These are phyloP conservation scores for Drosophila subquinaria DNA, from an alignment of 2,888 invertebrate genomes.

Conservation along the genomic window DNA sequence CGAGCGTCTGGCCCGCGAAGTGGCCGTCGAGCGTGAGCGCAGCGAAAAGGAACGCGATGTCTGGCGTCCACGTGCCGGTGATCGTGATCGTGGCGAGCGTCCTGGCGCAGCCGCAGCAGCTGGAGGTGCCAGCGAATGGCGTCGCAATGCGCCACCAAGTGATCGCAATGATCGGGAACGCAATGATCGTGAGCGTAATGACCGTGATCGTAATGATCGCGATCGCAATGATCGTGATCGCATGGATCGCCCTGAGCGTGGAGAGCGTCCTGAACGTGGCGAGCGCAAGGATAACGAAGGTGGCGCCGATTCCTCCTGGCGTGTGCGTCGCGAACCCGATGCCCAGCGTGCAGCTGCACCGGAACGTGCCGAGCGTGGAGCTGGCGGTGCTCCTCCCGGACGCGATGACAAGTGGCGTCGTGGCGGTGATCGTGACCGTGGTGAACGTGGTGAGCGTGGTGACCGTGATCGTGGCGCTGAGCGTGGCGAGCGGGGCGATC, in stretches of 20 bases:
- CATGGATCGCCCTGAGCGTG: conserved; percentile 19
- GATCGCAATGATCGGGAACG: conserved; percentile 69
- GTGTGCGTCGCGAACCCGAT: conserved; percentile 79
- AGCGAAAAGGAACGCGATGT: conserved; percentile 81
- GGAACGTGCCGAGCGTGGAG: conserved; percentile 46
- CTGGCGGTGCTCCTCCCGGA: conserved; percentile 48
- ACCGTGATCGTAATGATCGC: background rate
- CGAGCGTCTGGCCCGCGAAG: conserved; percentile 83
- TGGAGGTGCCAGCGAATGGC: conserved; percentile 71
- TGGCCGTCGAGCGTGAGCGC: conserved; percentile 82
- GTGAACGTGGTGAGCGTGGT: conserved; percentile 55
- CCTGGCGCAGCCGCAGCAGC: conserved; percentile 50
- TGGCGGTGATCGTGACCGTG: conserved; percentile 51
- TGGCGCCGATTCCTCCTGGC: conserved; percentile 77
- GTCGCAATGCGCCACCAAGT: conserved; percentile 62
- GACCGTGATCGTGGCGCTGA: conserved; percentile 64
- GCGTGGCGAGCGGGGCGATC: conserved; percentile 55
- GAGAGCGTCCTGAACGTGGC: conserved; percentile 16
- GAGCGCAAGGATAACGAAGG: conserved; percentile 67
- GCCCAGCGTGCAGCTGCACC: conserved; percentile 53
- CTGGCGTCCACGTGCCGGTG: conserved; percentile 77
- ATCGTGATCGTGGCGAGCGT: conserved; percentile 60
- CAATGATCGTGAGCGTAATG: conserved; percentile 31
- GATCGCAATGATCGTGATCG: conserved; percentile 27
- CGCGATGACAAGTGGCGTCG: conserved; percentile 61